phyloP scores from a whole-genome alignment of 2,888 invertebrate species.

The Xanthia togata region DNA sequence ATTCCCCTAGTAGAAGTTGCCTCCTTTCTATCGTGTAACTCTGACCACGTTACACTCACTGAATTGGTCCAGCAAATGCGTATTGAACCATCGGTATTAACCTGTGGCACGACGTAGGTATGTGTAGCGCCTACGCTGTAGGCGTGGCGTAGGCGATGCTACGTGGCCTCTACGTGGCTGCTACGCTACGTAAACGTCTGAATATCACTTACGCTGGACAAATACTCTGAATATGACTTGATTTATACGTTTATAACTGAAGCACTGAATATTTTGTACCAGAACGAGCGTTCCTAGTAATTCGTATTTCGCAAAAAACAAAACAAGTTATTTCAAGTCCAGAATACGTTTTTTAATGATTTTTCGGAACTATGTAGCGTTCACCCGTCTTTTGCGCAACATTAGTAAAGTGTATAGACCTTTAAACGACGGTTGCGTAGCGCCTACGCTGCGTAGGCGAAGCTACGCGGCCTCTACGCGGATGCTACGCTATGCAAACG shows the following conservation, averaged over 20 bases:
- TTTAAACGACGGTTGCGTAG: neutral
- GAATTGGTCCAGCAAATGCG: too few relatives aligned
- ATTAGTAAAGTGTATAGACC: neutral
- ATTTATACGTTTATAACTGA: neutral
- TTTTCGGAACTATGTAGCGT: neutral
- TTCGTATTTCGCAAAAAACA: neutral
- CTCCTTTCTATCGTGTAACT: too few relatives aligned
- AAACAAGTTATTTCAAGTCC: neutral
- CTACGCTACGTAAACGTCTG: neutral
- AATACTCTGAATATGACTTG: neutral
- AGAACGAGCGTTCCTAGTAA: neutral
- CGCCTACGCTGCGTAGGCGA: conserved; percentile 9
- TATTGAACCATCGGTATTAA: too few relatives aligned
- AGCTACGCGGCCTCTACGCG: conserved; percentile 14
- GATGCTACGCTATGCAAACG: conserved; percentile 18
- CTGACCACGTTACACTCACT: too few relatives aligned
- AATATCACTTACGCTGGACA: neutral
- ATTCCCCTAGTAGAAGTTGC: too few relatives aligned
- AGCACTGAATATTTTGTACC: neutral
- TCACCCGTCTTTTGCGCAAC: too few relatives aligned
- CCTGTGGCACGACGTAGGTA: neutral
- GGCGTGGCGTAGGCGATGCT: conserved; percentile 7
- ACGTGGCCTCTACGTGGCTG: neutral
- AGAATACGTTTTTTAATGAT: neutral
- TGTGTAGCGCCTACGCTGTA: neutral